Base-by-base conservation (phyloP, 2,888 invertebrate genomes). In the Drymonia ruficornis region DNA sequence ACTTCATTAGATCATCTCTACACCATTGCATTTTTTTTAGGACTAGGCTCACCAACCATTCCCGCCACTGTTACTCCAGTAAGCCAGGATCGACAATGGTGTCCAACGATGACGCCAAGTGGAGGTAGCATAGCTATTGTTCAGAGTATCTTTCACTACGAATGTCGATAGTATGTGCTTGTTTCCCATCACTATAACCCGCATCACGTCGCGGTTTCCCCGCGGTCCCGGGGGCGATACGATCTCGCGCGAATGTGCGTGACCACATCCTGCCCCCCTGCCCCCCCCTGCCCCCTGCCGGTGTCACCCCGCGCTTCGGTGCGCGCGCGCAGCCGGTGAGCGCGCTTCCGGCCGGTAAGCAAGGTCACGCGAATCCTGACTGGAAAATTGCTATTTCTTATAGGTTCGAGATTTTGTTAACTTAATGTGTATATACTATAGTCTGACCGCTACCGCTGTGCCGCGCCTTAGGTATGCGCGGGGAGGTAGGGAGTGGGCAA, bases 191-290 rank as follows among this genome's bases (percentile, higher is more conserved):
- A 56, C 67, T 65, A 54, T 42, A 29, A 49, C 40, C 53, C 53
- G 53, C 55, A 64, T 53, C 63, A 67, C 72, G 71, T 61, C 68
- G 67, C 69, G 74, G 74, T 79, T 80, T 80, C 81, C 70, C 78
- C 72, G 74, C 70, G 65, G 59, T 72, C 71, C 82, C 84, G 74
- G 67, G 78, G 67, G 78, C 76, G 83, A 81, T 81, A 81, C 82
- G 72, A 84, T 83, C 84, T 81, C 80, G 80, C 85, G 83, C 82
- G 82, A 83, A 80, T 79, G 80, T 83, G 81, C 87, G 84, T 86
- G 87, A 89, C 89, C 87, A 76, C 89, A 87, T 89, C 87, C 89
- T 86, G 79, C 70, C 66, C 67, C 72, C 65, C 62, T 60, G 58
- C 70, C 53, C 46, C 57, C 65, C 53, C 53, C 61, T 56, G 55